These are phyloP conservation scores for Drosophila borborema DNA, from an alignment of 2,888 invertebrate genomes.

Conservation along the genomic window DNA sequence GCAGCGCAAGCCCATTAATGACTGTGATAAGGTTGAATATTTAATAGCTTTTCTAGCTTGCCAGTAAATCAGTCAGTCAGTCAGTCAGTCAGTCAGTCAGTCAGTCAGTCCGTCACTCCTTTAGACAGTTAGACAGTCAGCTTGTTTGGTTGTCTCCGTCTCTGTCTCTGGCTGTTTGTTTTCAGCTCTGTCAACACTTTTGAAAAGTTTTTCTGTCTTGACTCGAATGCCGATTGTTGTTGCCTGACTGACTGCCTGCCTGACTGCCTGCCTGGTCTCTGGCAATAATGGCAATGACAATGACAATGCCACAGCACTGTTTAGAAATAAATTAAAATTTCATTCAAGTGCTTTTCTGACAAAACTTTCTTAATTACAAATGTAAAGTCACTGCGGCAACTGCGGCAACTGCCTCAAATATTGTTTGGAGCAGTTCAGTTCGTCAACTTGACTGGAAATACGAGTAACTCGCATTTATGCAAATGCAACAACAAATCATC, in stretches of 20 bases:
- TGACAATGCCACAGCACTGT: constrained; percentile 49
- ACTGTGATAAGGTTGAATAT: constrained; percentile 74
- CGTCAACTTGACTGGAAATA: not conserved
- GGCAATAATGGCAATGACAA: constrained; percentile 54
- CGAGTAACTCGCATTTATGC: not conserved
- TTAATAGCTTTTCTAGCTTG: constrained; percentile 60
- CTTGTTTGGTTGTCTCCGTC: constrained; percentile 22
- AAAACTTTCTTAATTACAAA: constrained; percentile 80
- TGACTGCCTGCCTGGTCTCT: constrained; percentile 27
- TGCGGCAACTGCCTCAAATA: constrained; percentile 4
- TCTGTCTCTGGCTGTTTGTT: constrained; percentile 26
- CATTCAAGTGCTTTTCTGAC: constrained; percentile 72
- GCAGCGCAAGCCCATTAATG: constrained; percentile 18
- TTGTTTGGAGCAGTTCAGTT: constrained; percentile 19
- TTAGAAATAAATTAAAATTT: constrained; percentile 80
- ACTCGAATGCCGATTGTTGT: constrained; percentile 20
- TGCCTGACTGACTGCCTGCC: constrained; percentile 19
- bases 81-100: constrained; percentile 27
- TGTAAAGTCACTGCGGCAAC: constrained; percentile 42
- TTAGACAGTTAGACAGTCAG: constrained; percentile 11
- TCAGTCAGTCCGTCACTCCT: not conserved
- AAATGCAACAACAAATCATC: not conserved
- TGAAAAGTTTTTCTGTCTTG: constrained; percentile 54
- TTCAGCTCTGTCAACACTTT: constrained; percentile 64
- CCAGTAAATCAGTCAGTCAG: constrained; percentile 27